Evolutionary conservation across 2,888 invertebrate species (phyloP), one percentile per base, ranked within the genome.

Genomic region (Pinctada fucata): DNA sequence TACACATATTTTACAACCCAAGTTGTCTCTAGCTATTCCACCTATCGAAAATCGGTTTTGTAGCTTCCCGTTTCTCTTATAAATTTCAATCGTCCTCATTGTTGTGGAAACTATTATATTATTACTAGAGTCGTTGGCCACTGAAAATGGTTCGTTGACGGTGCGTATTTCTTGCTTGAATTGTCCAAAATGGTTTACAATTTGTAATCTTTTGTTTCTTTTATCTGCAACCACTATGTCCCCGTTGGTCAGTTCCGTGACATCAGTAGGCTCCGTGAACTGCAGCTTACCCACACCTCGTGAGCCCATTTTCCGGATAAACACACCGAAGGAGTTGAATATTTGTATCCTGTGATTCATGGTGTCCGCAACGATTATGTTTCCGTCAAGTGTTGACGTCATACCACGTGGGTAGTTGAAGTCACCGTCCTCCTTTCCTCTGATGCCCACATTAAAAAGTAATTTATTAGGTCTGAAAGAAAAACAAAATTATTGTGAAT

Each of bases 141-240:
- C 82, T 49, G 86, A 78, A 74, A 83, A 89, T 13, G 91, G 91
- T 65, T 85, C 85, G 16, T 85, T 76, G 6, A 71, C 73, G 2
- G 89, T 87, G 5, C 78, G 45, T 69, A 90, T 87, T 67, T 82
- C 71, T 70, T 83, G 86, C 75, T 88, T 89, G 77, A 84, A 91
- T 64, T 85, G 77, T 58, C 85, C 87, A 2, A 85, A 80, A 45
- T 81, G 79, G 3, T 83, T 78, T 72, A 91, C 87, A 2, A 89
- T 87, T 82, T 90, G 89, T 3, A 91, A 83, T 58, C 91, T 75
- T 72, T 83, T 86, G 78, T 91, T 91, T 72, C 87, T 88, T 65
- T 86, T 88, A 76, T 91, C 91, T 3, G 91, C 90, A 8, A 91
- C 90, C 3, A 88, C 90, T n/a, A 90, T 74, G 67, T 90, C 88